Base-by-base conservation (phyloP, 2,888 invertebrate species). In the Stegana nigrithorax region DNA sequence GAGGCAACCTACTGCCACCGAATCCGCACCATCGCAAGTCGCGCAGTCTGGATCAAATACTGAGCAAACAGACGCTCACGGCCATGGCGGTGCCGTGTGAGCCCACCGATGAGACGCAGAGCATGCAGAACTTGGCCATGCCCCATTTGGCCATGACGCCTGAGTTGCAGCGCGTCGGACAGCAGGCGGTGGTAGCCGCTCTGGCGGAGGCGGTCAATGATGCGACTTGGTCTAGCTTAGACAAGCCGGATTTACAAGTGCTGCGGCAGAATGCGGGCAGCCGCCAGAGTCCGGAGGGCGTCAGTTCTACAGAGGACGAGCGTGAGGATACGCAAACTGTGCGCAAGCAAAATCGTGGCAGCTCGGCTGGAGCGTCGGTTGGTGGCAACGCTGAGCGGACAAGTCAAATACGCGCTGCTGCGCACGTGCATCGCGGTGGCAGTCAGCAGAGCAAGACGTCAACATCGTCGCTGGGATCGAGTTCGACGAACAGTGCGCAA, bases 1-100 rank as follows among this genome's bases (percentile, higher is more conserved):
- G 71, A 36, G 67, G 67, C 2, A 58, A 67, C 62, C 62, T 71
- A 64, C 59, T 65, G 6, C 78, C 71, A 47, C 77, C 79, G 2
- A 81, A 80, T 68, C 74, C 76, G 10, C 82, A 82, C 56, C 84
- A 86, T 70, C 80, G 89, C 64, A 86, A 89, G 72, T 90, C 91
- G 45, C 89, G 89, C 55, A 91, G 91, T 78, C 84, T 91, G 65
- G 91, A 91, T 75, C 90, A 89, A 63, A 86, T 91, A 19, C 80
- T 90, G 53, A 89, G 90, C 69, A 82, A 84, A 63, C 75, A 79
- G 47, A 77, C 79, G n/a, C 81, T 87, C 42, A 85, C 86, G 10
- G 73, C 73, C 57, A 67, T 84, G 6, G 63, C 79, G 61, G 64
- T 63, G 19, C 67, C 72, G 14, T 68, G 67, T 36, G 80, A 78